Evolutionary conservation across 1,140 invertebrate species (phyloP), one percentile per base, ranked within the genome.

Genomic region (Trypoxylus dichotomus): DNA sequence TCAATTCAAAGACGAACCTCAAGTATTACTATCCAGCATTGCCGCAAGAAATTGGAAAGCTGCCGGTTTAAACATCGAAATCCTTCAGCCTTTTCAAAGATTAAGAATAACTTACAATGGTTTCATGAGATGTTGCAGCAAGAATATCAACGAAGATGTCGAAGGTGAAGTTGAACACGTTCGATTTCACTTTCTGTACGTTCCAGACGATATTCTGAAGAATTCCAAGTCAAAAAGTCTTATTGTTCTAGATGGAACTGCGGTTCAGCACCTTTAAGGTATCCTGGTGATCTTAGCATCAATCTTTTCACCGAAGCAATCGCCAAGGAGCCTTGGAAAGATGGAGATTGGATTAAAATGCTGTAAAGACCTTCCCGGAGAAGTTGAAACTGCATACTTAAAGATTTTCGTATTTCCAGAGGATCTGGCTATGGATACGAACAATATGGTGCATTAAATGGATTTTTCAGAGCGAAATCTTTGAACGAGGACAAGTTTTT

Each of bases 151-250:
- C 15, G 15, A 54, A 2, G 47, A 54, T 6, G 13, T 60, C 13
- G 8, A 72, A 60, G 37, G 79, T 76, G 13, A 77, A 77, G 68
- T 84, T 15, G 81, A 84, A 77, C 80, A 84, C 72, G 79, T 85
- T 15, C 79, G 81, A 54, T 84, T 85, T 68, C 83, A 79, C 77
- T 83, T 85, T 24, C 81, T 84, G 84, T 85, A 82, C 83, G 79
- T 80, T 21, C 32, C 32, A 5, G 5, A 37, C 5, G 13, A 3
- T 75, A 11, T 13, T 60, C 19, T 63, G 1, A 68, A 6, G 27
- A 63, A 63, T 27, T 8, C 19, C 19, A 2, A 15, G 5, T 76
- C 75, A 68, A 41, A 68, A 29, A 21, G 42, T 13, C 71, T 37
- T 8, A 25, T 29, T 21, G 21, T 83, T 84, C 76, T 58, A 85